These are phyloP conservation scores for Fulica atra DNA, from an alignment of 2,113 vertebrate genomes.

Conservation along the genomic window DNA sequence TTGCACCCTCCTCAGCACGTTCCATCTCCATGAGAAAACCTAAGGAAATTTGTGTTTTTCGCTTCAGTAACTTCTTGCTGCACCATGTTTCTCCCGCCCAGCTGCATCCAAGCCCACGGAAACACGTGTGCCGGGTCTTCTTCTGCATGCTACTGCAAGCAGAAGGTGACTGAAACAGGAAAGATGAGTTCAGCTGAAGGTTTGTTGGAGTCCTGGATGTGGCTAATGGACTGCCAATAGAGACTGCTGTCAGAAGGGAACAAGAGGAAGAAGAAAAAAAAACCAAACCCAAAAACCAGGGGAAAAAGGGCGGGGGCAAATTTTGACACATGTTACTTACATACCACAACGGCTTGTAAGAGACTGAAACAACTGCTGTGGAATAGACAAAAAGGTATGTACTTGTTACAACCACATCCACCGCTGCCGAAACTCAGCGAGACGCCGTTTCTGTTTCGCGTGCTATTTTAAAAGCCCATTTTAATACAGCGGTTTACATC, in stretches of 20 bases:
- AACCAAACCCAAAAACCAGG: no score
- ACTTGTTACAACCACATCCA: neutral
- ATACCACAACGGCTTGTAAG: neutral
- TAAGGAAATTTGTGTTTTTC: neutral
- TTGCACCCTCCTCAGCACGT: neutral
- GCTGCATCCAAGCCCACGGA: neutral
- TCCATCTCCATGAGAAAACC: neutral
- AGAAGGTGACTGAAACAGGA: neutral
- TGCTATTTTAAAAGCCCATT: neutral
- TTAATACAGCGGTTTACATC: neutral
- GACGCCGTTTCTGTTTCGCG: neutral
- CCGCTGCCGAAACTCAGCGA: neutral
- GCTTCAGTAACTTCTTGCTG: neutral
- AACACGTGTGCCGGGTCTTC: rapidly evolving
- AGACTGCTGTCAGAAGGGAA: neutral
- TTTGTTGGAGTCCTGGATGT: neutral
- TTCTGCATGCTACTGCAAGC: neutral
- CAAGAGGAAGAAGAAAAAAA: no score
- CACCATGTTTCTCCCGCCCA: rapidly evolving
- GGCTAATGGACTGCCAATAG: neutral
- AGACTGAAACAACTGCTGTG: neutral
- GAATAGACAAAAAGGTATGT: neutral
- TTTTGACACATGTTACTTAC: neutral
- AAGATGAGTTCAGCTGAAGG: neutral
- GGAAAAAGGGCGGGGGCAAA: neutral